Evolutionary conservation across 1,140 invertebrate genomes (phyloP), one percentile per base, ranked within the genome.

Genomic region (Mylabris phalerata): DNA sequence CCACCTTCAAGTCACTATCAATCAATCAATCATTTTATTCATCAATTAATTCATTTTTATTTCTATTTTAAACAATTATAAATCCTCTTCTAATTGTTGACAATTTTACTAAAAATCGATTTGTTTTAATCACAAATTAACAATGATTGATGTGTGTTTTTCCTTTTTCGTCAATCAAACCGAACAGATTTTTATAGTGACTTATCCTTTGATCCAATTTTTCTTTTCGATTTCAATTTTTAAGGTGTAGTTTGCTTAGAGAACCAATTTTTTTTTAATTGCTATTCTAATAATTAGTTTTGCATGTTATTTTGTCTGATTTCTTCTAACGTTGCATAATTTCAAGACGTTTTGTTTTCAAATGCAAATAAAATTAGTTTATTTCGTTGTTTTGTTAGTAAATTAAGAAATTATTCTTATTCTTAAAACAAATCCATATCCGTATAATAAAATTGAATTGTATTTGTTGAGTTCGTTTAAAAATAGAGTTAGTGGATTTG

Each of bases 221-320:
- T 19, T 24, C 52, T 62, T 60, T 55, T 65, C 63, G 42, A 32
- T 32, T 32, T 32, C 59, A 59, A 52, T 63, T 46, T 59, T 48
- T 67, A 71, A 72, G 71, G 71, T 72, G 71, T 71, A 72, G 71
- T 72, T 72, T 72, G 69, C 71, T 72, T 58, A 63, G 61, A 61
- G 51, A 55, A 32, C 32, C 32, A 32, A 19, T 19, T 19, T 19
- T 19, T 65, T 40, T 46, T 48, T 66, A 62, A 62, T 32, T 39
- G 44, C 51, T 26, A 48, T 54, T 56, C 43, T 44, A 54, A 45
- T 40, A 32, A 55, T 45, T 47, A 32, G 4, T 11, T 51, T 58
- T 42, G 56, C 55, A 65, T 67, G 56, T n/a, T 52, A 48, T 59
- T 50, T 9, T 43, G 48, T 55, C 45, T 32, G 27, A 59, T 52